Base-by-base conservation (phyloP, 2,888 invertebrate genomes). In the Achlya flavicornis region DNA sequence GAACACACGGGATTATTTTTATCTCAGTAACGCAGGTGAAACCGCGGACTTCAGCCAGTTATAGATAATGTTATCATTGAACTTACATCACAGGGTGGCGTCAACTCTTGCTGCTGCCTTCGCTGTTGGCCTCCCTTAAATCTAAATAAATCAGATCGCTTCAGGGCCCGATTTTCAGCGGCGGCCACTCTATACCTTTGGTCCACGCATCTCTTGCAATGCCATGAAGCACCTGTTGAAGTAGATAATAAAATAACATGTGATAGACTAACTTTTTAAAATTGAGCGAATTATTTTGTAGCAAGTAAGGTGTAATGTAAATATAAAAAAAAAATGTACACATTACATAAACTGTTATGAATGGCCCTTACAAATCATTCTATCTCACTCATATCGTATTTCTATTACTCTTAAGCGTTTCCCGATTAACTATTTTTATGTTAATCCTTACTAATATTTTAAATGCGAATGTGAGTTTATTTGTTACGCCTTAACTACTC, bases 131-230 rank as follows among this genome's bases (percentile, higher is more conserved):
- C 93, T 58, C 95, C 94, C 70, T 92, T 93, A 77, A 94, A 94
- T 83, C 95, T 94, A 79, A 95, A 94, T 76, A 95, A 88, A 76
- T 95, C 95, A 66, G 95, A 95, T 76, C 96, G 94, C 78, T 95
- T 95, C 81, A 95, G 89, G 63, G 95, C 95, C 70, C 95, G 94
- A 83, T 95, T 95, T 79, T 95, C 95, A 60, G 96, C 96, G 66
- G 94, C 93, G 33, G 93, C 93, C 76, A 95, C 95, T 67, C 94
- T 89, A 80, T 92, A 93, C 71, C 94, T 84, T 78, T 94, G 95
- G 74, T 96, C 96, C 74, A 95, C 93, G 82, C 96, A 96, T 79
- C 96, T 91, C 81, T 95, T 95, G 83, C 96, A 96, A 85, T 96
- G 95, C 96, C 96, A 96, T 61, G 95, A 94, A 69, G 95, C 95